Evolutionary conservation across 2,888 invertebrate species (phyloP).

Genomic region (Ochropleura leucogaster): DNA sequence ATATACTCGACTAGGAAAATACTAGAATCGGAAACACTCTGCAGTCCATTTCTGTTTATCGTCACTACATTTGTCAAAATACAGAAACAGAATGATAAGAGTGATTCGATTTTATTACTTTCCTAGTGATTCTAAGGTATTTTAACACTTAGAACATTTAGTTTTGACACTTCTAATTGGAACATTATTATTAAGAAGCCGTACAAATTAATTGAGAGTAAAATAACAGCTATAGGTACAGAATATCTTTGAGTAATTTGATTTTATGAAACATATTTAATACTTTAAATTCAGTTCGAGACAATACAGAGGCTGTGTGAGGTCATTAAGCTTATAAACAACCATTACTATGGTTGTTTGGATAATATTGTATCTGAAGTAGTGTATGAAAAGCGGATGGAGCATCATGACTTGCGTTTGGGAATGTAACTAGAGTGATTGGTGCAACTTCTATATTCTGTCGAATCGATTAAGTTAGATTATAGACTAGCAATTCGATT

Average conservation of each 20-base stretch:
- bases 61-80: constrained; percentile 15
- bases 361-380: background rate
- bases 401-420: constrained; percentile 22
- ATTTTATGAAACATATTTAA: constrained; percentile 61
- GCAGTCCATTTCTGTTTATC: background rate
- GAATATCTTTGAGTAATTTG: constrained; percentile 63
- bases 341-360: background rate
- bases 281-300: constrained; percentile 53
- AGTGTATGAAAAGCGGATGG: constrained; percentile 8
- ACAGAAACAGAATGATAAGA: background rate
- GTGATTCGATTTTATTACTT: constrained; percentile 29
- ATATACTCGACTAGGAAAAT: constrained; percentile 37
- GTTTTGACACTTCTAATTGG: constrained; percentile 66
- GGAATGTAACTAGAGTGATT: constrained; percentile 53
- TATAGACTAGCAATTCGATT: constrained; percentile 63
- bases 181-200: constrained; percentile 66
- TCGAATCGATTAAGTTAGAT: constrained; percentile 48
- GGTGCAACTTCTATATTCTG: constrained; percentile 49
- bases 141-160: constrained; percentile 58
- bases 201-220: constrained; percentile 64
- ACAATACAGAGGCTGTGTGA: constrained; percentile 43
- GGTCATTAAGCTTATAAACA: constrained; percentile 17
- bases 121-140: constrained; percentile 45
- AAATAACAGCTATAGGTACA: constrained; percentile 61
- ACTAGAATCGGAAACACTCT: constrained; percentile 22